Conservation (phyloP, 1,140 invertebrate species). For the Macrostomum lignano region DNA sequence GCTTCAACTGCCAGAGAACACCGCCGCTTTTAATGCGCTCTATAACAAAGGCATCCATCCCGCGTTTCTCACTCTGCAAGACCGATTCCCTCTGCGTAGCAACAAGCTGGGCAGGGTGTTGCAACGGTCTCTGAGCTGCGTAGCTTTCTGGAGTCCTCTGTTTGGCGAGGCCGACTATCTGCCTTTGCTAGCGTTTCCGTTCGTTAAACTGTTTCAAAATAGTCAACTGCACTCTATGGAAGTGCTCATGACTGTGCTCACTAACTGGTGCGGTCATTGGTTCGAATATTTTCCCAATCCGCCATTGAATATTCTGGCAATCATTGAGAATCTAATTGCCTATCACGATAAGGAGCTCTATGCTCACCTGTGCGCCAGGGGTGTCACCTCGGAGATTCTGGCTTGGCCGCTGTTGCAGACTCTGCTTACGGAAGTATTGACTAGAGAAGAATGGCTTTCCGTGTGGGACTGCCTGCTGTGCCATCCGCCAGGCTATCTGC, state of each 20-base stretch:
- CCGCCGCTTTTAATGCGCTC: constrained; percentile 36
- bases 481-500: constrained; percentile 41
- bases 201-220: constrained; percentile 39
- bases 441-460: constrained; percentile 42
- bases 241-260: constrained; percentile 38
- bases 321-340: constrained; percentile 48
- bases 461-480: constrained; percentile 55
- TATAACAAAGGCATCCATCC: constrained; percentile 36
- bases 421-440: constrained; percentile 46
- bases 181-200: constrained; percentile 47
- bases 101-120: constrained; percentile 36
- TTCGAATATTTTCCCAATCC: constrained; percentile 58
- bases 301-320: constrained; percentile 46
- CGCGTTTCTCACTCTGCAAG: constrained; percentile 33
- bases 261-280: constrained; percentile 49
- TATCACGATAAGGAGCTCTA: constrained; percentile 39
- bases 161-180: constrained; percentile 42
- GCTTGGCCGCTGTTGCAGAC: constrained; percentile 45
- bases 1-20: constrained; percentile 43
- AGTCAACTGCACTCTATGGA: constrained; percentile 48
- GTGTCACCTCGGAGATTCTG: constrained; percentile 37
- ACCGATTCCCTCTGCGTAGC: constrained; percentile 39
- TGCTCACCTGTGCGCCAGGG: constrained; percentile 36
- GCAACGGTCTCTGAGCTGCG: constrained; percentile 35
- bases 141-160: constrained; percentile 47